Evolutionary conservation across 2,113 vertebrate species (phyloP).

Genomic region (human (Homo sapiens)): DNA sequence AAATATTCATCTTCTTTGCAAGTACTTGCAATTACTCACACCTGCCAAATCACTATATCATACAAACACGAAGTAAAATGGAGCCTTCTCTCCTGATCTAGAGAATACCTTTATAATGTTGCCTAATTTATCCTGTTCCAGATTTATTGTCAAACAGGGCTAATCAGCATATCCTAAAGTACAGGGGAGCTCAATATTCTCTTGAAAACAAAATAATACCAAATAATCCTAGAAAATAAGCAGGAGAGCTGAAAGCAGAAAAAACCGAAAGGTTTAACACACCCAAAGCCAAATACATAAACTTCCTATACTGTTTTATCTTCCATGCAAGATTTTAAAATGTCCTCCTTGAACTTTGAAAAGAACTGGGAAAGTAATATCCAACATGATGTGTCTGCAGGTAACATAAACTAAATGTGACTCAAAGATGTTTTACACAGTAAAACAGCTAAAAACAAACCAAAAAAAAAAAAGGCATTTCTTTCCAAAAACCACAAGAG

Average conservation of each 20-base stretch:
- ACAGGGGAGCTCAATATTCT: background rate
- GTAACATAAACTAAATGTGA: background rate
- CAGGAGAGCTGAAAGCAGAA: background rate
- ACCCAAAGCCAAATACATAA: slow-evolving; percentile 4
- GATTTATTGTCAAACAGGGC: background rate
- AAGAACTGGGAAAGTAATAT: slow-evolving; percentile 28
- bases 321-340: slow-evolving; percentile 20
- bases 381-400: background rate
- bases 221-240: slow-evolving; percentile 11
- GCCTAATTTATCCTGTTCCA: background rate
- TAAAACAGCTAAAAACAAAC: background rate
- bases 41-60: background rate
- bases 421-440: slow-evolving; percentile 13
- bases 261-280: background rate
- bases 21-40: background rate
- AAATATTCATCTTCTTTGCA: background rate
- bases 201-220: slow-evolving; percentile 11
- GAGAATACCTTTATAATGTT: background rate
- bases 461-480: background rate
- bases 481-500: background rate
- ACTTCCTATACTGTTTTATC: background rate
- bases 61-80: background rate
- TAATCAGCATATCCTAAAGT: background rate
- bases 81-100: background rate
- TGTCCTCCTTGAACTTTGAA: background rate